These are phyloP conservation scores for Hypotaenidia philippensis DNA, from an alignment of 2,797 vertebrate species.

Conservation along the genomic window DNA sequence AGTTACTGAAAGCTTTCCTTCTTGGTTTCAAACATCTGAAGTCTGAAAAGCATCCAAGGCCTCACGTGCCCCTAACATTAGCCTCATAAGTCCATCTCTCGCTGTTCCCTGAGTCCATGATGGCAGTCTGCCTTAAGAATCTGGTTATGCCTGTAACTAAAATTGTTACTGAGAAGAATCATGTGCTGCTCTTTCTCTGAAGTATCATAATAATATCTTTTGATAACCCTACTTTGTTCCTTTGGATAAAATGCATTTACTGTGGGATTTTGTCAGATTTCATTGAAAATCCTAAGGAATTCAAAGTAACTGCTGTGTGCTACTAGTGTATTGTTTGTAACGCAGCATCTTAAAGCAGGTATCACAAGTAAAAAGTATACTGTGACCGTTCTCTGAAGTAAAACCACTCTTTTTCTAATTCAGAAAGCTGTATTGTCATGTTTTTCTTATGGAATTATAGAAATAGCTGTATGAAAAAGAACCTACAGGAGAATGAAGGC, in stretches of 20 bases:
- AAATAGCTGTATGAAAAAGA: conserved; percentile 30
- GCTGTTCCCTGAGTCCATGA: fast-evolving
- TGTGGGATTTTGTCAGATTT: background rate
- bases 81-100: background rate
- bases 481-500: background rate
- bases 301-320: background rate
- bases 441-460: background rate
- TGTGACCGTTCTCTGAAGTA: background rate
- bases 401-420: background rate
- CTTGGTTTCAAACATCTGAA: background rate
- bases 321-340: background rate
- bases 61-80: fast-evolving
- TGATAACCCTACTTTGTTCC: background rate
- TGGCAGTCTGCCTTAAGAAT: fast-evolving
- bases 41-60: background rate
- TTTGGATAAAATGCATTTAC: background rate
- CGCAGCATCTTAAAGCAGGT: background rate
- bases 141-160: background rate
- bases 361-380: background rate
- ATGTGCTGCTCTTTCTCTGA: background rate
- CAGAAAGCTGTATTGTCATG: background rate
- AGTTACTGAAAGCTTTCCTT: background rate
- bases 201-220: background rate
- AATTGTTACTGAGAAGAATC: background rate
- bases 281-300: background rate